Evolutionary conservation across 2,113 vertebrate species (phyloP), one percentile per base, ranked within the genome.

Genomic region (Laticauda laticaudata): DNA sequence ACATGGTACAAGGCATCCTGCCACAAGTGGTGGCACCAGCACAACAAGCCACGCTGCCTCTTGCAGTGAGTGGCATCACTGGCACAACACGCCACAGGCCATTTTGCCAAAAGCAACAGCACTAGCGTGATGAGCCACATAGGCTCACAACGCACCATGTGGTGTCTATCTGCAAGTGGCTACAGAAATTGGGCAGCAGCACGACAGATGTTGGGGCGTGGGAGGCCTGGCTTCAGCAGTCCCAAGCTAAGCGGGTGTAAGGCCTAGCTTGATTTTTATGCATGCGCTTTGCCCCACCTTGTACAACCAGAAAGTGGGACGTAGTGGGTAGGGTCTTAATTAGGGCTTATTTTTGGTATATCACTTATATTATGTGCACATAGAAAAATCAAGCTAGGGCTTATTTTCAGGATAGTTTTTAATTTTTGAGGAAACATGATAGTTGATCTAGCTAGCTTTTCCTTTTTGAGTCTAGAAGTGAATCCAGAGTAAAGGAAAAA

Each of bases 171-270:
- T 53, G 51, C 51, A 64, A n/a, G 61, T 12, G 12, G 59, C 59
- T 8, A 3, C 9, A 64, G 61, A 69, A 69, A 4, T n/a, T 15
- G 4, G 61, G 61, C 29, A 11, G 61, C 29, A 14, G 11, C 9
- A 5, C 0, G 0, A 69, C 29, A 69, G 26, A 1, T n/a, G 4
- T n/a, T 0, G 29, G 61, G 61, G 61, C 29, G 1, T 69, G 61
- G 61, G 61, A 69, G 29, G 4, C 11, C 61, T 69, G 29, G 10
- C 4, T 14, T 4, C 3, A 4, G 61, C 12, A 0, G 29, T 69
- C 11, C 26, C 29, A n/a, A n/a, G 12, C 11, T n/a, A 69, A 69
- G 12, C 0, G 4, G 61, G 61, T 69, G 57, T 11, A 11, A 53
- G 51, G 51, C 4, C 4, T n/a, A 69, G 11, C 29, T 69, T 69